phyloP scores from a whole-genome alignment of 2,888 invertebrate genomes.

The Eilema sororculum region DNA sequence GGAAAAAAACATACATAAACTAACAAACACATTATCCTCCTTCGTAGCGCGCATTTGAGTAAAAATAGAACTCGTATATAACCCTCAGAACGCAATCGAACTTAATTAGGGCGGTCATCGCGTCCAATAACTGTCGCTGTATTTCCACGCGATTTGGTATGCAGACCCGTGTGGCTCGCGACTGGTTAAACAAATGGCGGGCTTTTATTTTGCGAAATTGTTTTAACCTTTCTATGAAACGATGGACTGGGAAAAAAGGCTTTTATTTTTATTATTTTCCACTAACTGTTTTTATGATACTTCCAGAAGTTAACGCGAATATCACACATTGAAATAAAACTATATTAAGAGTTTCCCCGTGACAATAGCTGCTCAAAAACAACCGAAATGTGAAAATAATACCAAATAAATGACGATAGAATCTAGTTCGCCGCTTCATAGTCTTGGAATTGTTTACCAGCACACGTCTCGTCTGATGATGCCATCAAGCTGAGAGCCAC shows the following conservation, averaged over 20 bases:
- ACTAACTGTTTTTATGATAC: not conserved
- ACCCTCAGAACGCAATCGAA: conserved; percentile 54
- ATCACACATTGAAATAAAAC: too few relatives aligned
- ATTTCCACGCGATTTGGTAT: conserved; percentile 62
- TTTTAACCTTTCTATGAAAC: conserved; percentile 40
- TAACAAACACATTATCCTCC: not conserved
- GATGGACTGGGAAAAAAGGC: conserved; percentile 4
- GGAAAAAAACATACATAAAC: not conserved
- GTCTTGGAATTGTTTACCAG: too few relatives aligned
- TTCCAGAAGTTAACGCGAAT: too few relatives aligned
- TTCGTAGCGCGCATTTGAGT: not conserved
- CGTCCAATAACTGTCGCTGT: conserved; percentile 67
- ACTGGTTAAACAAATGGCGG: conserved; percentile 51
- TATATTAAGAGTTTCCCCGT: too few relatives aligned
- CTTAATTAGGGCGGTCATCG: conserved; percentile 61
- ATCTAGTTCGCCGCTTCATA: too few relatives aligned
- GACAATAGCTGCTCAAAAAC: too few relatives aligned
- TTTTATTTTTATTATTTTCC: not conserved
- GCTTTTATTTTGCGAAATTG: conserved; percentile 48
- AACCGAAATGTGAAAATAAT: too few relatives aligned
- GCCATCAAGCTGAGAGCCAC: too few relatives aligned
- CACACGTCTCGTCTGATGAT: too few relatives aligned
- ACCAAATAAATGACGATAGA: too few relatives aligned
- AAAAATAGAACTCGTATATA: conserved; percentile 30
- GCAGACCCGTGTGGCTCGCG: conserved; percentile 42